Base-by-base conservation (phyloP, 2,888 invertebrate genomes). In the Idaea biselata region DNA sequence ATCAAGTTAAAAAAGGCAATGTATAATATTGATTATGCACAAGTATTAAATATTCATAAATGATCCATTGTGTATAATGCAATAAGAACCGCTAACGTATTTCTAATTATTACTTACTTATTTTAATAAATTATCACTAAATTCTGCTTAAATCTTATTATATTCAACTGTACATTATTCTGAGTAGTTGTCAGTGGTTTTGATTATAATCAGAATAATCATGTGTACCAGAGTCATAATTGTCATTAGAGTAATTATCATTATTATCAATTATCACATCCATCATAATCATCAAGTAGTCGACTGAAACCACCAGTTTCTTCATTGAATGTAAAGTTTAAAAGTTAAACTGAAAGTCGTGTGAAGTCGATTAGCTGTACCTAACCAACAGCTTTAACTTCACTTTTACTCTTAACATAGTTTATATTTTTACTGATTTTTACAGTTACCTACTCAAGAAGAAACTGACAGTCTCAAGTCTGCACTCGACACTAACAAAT, bases 121-220 rank as follows among this genome's bases (percentile, higher is more conserved):
- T 18, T 11, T 44, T 44, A 44, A 44, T 44, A 44, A 25, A 25
- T 25, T 44, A 44, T 11, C 44, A 44, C 44, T 44, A 44, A 44
- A 44, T 25, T 44, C 44, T 44, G 44, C 44, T 44, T 44, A 44
- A 44, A 44, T 32, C 44, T 44, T 44, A 44, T 14, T 44, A 44
- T 44, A 44, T 63, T 44, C 63, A 67, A 74, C 75, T 77, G 75
- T 75, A 75, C 77, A 77, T 44, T 44, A 44, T 44, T 44, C 14
- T 3, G 44, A 44, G 44, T 8, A 44, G 14, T 44, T 44, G 44
- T 44, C 44, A 44, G 44, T 44, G 44, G 44, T 44, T 44, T 44
- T 14, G 44, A 44, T 32, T 11, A 32, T 32, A 32, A 32, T 32
- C 32, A 32, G 32, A 32, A 32, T 32, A 32, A 32, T 11, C 32